A percentile compares a stretch with the other conserved stretches of the same genome.
Evolutionary conservation across 2,113 vertebrate genomes (phyloP).

Genomic region (Rhinoderma darwinii): DNA sequence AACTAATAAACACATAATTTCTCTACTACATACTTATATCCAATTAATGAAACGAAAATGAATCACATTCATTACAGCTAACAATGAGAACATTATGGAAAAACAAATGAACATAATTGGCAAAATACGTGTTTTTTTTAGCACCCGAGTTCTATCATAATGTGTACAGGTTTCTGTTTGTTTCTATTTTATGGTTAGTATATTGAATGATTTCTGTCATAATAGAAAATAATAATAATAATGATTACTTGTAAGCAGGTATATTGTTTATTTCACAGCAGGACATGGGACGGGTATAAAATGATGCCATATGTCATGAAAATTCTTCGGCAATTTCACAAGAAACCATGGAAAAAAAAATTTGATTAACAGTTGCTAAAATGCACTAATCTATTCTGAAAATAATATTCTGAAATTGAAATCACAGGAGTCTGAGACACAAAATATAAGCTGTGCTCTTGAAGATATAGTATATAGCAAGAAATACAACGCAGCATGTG

Average conservation of each 20-base stretch:
- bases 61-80: too few species aligned
- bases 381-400: conserved; percentile 10
- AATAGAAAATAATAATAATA: not conserved
- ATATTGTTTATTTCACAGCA: not conserved
- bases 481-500: conserved; percentile 6
- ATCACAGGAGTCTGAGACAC: conserved; percentile 47
- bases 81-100: too few species aligned
- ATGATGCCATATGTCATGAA: conserved; percentile 32
- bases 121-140: not conserved
- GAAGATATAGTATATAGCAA: conserved; percentile 24
- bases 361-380: conserved; percentile 28
- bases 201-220: not conserved
- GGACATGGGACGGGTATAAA: not conserved
- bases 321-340: conserved; percentile 56
- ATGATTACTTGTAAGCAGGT: not conserved
- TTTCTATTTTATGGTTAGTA: not conserved
- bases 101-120: not conserved
- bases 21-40: too few species aligned
- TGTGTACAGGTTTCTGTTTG: not conserved
- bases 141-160: not conserved
- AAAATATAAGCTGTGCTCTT: conserved; percentile 52
- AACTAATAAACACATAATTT: too few species aligned
- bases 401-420: conserved; percentile 36
- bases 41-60: too few species aligned
- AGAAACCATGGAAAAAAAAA: conserved; percentile 43